Evolutionary conservation across 2,113 vertebrate genomes (phyloP).

Genomic region (Corynorhinus townsendii): DNA sequence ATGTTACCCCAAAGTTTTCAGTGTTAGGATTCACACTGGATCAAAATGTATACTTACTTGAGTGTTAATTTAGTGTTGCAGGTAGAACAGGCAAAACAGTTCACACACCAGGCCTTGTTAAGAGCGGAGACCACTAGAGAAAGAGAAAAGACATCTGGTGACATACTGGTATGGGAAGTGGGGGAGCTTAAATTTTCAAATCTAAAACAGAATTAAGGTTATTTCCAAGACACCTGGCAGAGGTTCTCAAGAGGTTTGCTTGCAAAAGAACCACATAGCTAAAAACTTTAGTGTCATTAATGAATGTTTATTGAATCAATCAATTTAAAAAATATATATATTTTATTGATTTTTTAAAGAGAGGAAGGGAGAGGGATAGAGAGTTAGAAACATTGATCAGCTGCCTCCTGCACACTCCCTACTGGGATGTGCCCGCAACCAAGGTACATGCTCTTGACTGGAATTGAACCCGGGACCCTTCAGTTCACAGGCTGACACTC

Average conservation of each 20-base stretch:
- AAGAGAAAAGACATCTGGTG: slow-evolving; percentile 20
- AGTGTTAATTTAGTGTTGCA: slow-evolving; percentile 98
- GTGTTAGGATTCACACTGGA: not conserved
- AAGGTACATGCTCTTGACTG: no score
- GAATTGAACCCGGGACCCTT: no score
- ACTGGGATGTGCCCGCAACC: no score
- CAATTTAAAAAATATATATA: not conserved
- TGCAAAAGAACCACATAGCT: not conserved
- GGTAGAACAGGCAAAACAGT: slow-evolving; percentile 96
- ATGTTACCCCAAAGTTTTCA: not conserved
- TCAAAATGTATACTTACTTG: slow-evolving; percentile 87
- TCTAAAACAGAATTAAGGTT: not conserved
- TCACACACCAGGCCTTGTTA: slow-evolving; percentile 99
- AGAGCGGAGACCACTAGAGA: slow-evolving; percentile 94
- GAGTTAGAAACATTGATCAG: no score
- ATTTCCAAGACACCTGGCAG: not conserved
- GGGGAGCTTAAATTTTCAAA: not conserved
- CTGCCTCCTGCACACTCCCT: no score
- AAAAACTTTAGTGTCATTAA: not conserved
- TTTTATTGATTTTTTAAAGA: no score
- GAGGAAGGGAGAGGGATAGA: no score
- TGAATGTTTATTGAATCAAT: not conserved
- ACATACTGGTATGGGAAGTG: not conserved
- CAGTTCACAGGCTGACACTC: no score
- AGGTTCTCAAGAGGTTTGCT: not conserved